Evolutionary conservation across 2,113 vertebrate genomes (phyloP).

Genomic region (Alethe diademata): DNA sequence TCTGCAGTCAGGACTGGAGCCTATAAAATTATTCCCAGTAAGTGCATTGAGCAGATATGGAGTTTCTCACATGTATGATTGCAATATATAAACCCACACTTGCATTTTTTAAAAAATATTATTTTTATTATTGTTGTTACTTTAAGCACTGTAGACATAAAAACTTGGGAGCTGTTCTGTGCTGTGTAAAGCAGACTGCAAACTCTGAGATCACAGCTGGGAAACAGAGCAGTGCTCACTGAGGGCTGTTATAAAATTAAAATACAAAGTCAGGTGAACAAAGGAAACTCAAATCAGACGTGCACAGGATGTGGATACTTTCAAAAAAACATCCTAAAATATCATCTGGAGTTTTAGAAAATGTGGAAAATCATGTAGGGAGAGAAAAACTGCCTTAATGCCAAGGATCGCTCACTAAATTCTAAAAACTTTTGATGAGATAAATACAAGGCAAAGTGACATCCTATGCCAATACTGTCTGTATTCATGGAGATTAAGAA

Average conservation of each 20-base stretch:
- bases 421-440: neutral
- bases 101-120: neutral
- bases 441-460: neutral
- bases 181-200: neutral
- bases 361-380: neutral
- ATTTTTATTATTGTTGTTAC: neutral
- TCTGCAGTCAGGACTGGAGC: neutral
- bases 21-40: neutral
- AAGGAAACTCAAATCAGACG: neutral
- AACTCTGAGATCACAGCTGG: neutral
- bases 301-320: neutral
- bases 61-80: neutral
- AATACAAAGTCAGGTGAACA: neutral
- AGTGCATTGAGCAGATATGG: neutral
- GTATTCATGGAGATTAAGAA: neutral
- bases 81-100: neutral
- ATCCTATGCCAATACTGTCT: neutral
- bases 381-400: neutral
- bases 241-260: neutral
- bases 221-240: neutral
- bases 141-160: neutral
- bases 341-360: neutral
- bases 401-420: neutral
- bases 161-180: neutral
- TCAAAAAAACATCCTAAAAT: neutral